Evolutionary conservation across 2,113 vertebrate species (phyloP), one percentile per base, ranked within the genome.

Genomic region (Cichladusa arquata): DNA sequence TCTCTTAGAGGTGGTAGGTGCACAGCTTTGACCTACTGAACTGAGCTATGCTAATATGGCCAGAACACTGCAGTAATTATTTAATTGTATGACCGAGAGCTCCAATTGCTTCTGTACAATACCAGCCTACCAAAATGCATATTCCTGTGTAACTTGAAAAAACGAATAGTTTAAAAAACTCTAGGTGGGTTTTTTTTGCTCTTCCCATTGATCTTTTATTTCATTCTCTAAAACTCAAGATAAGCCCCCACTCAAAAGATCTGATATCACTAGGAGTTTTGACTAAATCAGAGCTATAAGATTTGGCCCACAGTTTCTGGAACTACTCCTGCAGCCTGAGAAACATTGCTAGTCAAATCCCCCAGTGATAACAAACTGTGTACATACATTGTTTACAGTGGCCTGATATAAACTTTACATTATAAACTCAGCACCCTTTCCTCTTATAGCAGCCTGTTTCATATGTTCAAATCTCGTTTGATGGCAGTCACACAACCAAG

Each of bases 101-200:
- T 86, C 44, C 3, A 14, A 56, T 38, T 80, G 58, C 79, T 80
- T 51, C 83, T 80, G 53, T 54, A 60, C 45, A 31, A 51, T 3
- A 15, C 19, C 71, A 85, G 64, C 57, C 67, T 58, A 50, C 77
- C 72, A 54, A 92, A 96, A 96, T 14, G 38, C 62, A 72, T 36
- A 31, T 92, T 93, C 82, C 70, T n/a, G 36, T 61, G 62, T 24
- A 88, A 93, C 33, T 45, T 79, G 79, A 60, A 81, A 95, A 95
- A 88, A 87, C 16, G 25, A 90, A 79, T 24, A 47, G 40, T 66
- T 93, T 48, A 22, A 92, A 84, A 54, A 44, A 12, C 11, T 19
- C 31, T 25, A n/a, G 42, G 26, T 44, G 40, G 9, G 28, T 6
- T 57, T 62, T 67, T 67, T 61, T 61, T 53, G 0, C 24, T 78